phyloP scores from a whole-genome alignment of 2,888 invertebrate species.

The Pandemis corylana region DNA sequence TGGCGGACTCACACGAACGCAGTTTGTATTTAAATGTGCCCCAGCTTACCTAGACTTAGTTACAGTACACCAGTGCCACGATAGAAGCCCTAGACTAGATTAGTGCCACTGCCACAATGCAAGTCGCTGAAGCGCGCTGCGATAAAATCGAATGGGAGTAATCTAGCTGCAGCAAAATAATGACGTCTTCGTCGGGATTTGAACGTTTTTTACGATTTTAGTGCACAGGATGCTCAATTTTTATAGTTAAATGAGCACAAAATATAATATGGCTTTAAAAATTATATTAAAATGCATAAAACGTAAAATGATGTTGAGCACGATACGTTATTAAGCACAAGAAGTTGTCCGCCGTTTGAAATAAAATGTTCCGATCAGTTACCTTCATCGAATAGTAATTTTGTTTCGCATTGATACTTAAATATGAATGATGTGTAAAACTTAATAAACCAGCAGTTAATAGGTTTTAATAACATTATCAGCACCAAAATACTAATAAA shows the following conservation, averaged over 20 bases:
- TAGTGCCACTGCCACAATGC: conserved; percentile 30
- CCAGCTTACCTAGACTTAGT: conserved; percentile 45
- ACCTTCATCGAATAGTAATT: too few relatives aligned
- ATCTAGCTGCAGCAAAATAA: conserved; percentile 28
- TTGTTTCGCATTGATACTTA: too few relatives aligned
- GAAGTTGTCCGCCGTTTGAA: too few relatives aligned
- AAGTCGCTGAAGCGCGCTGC: conserved; percentile 1
- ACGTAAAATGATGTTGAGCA: too few relatives aligned
- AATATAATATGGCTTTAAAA: neutral
- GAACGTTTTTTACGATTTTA: neutral
- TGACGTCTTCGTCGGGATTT: conserved; percentile 15
- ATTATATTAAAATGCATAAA: too few relatives aligned
- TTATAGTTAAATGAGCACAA: neutral
- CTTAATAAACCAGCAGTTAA: too few relatives aligned
- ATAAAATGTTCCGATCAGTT: too few relatives aligned
- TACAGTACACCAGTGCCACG: conserved; percentile 32
- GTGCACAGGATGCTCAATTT: neutral
- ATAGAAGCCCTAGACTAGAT: conserved; percentile 29
- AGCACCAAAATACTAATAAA: neutral
- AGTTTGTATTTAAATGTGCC: conserved; percentile 64
- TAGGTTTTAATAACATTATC: too few relatives aligned
- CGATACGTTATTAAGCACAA: too few relatives aligned
- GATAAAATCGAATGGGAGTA: conserved; percentile 36
- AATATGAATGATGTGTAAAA: too few relatives aligned
- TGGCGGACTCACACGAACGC: conserved; percentile 47